phyloP scores from a whole-genome alignment of 2,888 invertebrate genomes.

The Perdita meconis region DNA sequence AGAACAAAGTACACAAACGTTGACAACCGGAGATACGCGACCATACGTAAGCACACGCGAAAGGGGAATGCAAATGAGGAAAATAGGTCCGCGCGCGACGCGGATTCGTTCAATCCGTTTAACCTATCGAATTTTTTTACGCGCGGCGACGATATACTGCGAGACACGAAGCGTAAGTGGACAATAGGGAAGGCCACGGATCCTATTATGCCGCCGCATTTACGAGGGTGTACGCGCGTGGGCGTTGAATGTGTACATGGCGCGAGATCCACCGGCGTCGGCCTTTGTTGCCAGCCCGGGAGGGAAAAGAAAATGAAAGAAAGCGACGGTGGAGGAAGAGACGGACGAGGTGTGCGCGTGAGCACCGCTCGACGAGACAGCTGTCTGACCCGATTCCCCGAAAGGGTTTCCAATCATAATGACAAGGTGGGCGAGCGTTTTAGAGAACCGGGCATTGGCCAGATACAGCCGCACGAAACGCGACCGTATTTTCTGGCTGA shows the following conservation, averaged over 20 bases:
- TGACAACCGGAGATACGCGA: too few relatives aligned
- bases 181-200: slow-evolving; percentile 64
- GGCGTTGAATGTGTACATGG: slow-evolving; percentile 37
- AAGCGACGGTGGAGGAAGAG: slow-evolving; percentile 42
- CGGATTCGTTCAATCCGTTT: too few relatives aligned
- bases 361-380: slow-evolving; percentile 51
- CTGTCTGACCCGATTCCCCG: slow-evolving; percentile 72
- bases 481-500: neutral
- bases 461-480: slow-evolving; percentile 38
- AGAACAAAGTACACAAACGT: too few relatives aligned
- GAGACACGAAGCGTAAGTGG: slow-evolving; percentile 70
- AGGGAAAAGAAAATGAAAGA: slow-evolving; percentile 30
- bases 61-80: too few relatives aligned
- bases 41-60: too few relatives aligned
- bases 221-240: slow-evolving; percentile 55
- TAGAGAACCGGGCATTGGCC: slow-evolving; percentile 36
- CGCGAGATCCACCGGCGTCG: slow-evolving; percentile 48
- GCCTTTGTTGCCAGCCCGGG: slow-evolving; percentile 56
- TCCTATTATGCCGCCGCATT: slow-evolving; percentile 62
- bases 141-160: slow-evolving; percentile 9
- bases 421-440: slow-evolving; percentile 59
- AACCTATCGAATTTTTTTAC: neutral
- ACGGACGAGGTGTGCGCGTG: slow-evolving; percentile 35
- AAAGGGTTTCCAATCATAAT: slow-evolving; percentile 64
- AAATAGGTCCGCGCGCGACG: neutral